These are phyloP conservation scores for Kryptolebias ocellatus DNA, from an alignment of 2,797 vertebrate species.

Conservation along the genomic window DNA sequence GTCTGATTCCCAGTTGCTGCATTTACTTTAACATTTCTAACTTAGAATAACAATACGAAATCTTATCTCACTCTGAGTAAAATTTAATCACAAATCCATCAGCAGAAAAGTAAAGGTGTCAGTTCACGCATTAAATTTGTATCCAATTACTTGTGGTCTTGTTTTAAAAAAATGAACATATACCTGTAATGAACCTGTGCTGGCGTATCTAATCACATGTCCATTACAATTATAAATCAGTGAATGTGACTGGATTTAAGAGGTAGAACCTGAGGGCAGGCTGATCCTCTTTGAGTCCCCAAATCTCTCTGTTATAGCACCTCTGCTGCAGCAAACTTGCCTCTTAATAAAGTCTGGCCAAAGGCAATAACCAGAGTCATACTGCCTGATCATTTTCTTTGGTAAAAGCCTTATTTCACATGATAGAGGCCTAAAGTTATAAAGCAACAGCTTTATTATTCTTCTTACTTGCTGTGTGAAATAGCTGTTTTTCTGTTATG, in stretches of 20 bases:
- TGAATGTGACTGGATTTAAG: slow-evolving; percentile 48
- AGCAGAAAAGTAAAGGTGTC: background rate
- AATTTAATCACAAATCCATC: too few species aligned
- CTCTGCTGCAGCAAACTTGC: slow-evolving; percentile 34
- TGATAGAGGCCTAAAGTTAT: slow-evolving; percentile 60
- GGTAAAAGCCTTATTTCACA: slow-evolving; percentile 54
- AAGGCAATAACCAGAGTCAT: slow-evolving; percentile 65
- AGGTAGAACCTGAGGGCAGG: slow-evolving; percentile 42
- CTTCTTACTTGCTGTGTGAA: slow-evolving; percentile 25
- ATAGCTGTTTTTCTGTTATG: background rate
- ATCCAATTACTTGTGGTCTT: slow-evolving; percentile 17
- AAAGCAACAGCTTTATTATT: slow-evolving; percentile 52
- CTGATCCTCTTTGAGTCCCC: slow-evolving; percentile 51
- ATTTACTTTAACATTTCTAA: too few species aligned
- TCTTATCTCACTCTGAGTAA: too few species aligned
- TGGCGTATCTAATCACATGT: slow-evolving; percentile 32
- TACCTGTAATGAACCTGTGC: slow-evolving; percentile 50
- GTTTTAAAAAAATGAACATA: slow-evolving; percentile 14
- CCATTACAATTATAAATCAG: slow-evolving; percentile 63
- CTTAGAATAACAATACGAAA: too few species aligned
- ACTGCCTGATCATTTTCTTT: slow-evolving; percentile 58
- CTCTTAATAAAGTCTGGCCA: slow-evolving; percentile 69
- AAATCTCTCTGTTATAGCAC: slow-evolving; percentile 44
- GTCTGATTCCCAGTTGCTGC: too few species aligned
- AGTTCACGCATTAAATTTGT: background rate